Conservation (phyloP, 2,797 vertebrate genomes). For the Tauraco hartlaubi region DNA sequence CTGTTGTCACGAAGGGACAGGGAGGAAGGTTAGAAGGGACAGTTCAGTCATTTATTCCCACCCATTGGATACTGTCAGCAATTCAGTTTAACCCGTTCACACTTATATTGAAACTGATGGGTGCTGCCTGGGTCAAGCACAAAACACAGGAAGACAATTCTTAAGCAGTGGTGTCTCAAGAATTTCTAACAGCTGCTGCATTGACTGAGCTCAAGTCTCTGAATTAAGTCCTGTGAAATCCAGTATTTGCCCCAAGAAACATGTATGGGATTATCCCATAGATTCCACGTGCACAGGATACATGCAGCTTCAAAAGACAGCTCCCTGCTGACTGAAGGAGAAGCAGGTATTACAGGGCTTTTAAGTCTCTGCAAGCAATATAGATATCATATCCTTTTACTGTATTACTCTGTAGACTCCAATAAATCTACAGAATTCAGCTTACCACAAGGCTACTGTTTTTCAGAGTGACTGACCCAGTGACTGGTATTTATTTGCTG, state of each 20-base stretch:
- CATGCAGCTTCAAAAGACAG: background rate
- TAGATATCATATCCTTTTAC: slow-evolving; percentile 20
- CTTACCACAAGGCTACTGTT: slow-evolving; percentile 60
- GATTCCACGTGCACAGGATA: background rate
- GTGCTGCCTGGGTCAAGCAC: background rate
- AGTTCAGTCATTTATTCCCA: background rate
- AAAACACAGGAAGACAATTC: background rate
- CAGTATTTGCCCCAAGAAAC: slow-evolving; percentile 19
- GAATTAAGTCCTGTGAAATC: background rate
- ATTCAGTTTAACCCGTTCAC: background rate
- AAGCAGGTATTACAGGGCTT: slow-evolving; percentile 21
- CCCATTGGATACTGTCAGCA: background rate
- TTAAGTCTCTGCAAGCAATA: slow-evolving; percentile 37
- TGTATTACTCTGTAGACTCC: slow-evolving; percentile 16
- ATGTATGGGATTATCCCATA: background rate
- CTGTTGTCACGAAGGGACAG: background rate
- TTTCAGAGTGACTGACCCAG: background rate
- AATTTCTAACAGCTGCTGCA: slow-evolving; percentile 8
- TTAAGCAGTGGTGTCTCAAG: background rate
- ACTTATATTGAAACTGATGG: background rate
- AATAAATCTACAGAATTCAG: slow-evolving; percentile 32
- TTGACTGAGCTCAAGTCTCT: background rate
- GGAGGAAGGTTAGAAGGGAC: background rate
- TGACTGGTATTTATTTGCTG: slow-evolving; percentile 50
- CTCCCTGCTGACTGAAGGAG: slow-evolving; percentile 13